Conservation (phyloP, 2,888 invertebrate genomes). For the Tinea pellionella region DNA sequence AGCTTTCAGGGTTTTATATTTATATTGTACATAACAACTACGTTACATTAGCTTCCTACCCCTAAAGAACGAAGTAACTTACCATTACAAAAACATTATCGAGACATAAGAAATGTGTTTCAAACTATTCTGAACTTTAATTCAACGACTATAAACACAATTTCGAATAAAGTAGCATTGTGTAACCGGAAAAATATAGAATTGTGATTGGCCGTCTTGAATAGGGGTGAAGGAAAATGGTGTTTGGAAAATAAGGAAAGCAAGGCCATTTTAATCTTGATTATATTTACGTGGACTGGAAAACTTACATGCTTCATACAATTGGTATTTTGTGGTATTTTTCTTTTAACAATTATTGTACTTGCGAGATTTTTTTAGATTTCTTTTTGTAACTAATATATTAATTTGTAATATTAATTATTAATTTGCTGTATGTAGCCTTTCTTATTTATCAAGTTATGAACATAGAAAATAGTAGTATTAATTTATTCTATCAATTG, state of each 20-base stretch:
- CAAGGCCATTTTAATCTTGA: neutral
- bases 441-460: no score
- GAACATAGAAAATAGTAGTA: neutral
- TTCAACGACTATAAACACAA: neutral
- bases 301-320: neutral
- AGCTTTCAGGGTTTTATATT: no score
- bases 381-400: no score
- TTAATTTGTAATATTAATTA: no score
- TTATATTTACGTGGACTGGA: neutral
- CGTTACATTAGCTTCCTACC: neutral
- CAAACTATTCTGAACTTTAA: neutral
- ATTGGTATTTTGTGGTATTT: no score
- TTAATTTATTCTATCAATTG: neutral
- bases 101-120: neutral
- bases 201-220: neutral
- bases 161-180: neutral
- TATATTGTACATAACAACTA: neutral
- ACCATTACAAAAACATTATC: neutral
- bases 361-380: no score
- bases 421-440: no score
- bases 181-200: neutral
- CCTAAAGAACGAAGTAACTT: neutral
- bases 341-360: no score
- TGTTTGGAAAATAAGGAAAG: slow-evolving; percentile 3
- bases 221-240: neutral